Evolutionary conservation across 35 echinoderm and acorn worm genomes (phyloP).

Genomic region (Eucidaris tribuloides): DNA sequence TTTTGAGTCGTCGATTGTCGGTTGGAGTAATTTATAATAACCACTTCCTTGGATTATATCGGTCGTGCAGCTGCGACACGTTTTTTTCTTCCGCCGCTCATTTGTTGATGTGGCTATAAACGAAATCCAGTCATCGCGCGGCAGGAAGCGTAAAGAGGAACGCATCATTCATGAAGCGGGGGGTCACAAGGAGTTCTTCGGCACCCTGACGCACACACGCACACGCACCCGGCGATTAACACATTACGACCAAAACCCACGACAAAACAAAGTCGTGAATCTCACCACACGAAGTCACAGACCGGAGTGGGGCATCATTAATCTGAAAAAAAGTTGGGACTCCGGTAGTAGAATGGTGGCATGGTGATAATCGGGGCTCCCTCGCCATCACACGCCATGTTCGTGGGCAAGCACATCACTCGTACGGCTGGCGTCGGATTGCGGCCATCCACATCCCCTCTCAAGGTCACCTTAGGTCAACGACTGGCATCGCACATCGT

Average conservation of each 20-base stretch:
- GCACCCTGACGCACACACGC: background rate
- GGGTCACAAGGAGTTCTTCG: background rate
- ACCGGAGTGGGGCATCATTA: background rate
- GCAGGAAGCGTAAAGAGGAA: conserved; percentile 18
- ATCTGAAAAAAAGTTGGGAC: background rate
- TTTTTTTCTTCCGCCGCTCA: background rate
- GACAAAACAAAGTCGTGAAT: background rate
- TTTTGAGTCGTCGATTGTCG: no score
- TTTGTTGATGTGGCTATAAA: background rate
- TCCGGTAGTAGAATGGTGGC: background rate
- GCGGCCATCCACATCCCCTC: background rate
- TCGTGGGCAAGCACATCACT: background rate
- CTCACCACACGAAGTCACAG: background rate
- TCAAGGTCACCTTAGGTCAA: conserved; percentile 23
- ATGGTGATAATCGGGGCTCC: background rate
- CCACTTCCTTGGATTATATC: conserved; percentile 1
- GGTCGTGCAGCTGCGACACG: background rate
- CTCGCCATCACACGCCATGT: background rate
- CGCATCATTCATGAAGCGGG: background rate
- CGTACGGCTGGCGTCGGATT: conserved; percentile 12
- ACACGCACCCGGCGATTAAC: conserved; percentile 1
- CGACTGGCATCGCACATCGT: background rate
- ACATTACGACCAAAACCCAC: background rate
- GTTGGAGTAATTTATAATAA: conserved; percentile 1
- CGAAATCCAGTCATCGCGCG: background rate